phyloP scores from a whole-genome alignment of 2,113 vertebrate genomes.

The Scolopax mira region DNA sequence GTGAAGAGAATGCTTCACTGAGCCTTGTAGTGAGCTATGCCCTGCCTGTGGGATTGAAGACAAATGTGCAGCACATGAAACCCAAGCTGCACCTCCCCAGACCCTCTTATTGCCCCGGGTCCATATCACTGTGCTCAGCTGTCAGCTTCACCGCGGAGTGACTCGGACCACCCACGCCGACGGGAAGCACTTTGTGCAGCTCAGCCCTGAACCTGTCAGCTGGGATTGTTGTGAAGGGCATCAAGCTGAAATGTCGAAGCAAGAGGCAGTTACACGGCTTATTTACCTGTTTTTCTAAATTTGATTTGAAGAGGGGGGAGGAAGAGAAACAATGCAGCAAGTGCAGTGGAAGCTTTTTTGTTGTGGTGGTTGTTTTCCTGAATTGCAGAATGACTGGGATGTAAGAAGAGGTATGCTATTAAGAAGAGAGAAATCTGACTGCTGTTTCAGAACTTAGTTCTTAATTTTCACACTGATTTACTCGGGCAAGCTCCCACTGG shows the following conservation, averaged over 20 bases:
- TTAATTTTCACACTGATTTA: not conserved
- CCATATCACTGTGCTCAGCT: slow-evolving; percentile 40
- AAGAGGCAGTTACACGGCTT: not conserved
- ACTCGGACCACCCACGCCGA: slow-evolving; percentile 66
- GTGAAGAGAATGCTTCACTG: not conserved
- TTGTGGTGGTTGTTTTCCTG: too few relatives aligned
- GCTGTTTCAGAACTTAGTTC: not conserved
- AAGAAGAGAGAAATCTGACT: not conserved
- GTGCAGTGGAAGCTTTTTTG: not conserved
- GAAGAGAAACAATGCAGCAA: not conserved
- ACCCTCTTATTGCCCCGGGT: not conserved
- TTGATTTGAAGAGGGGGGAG: not conserved
- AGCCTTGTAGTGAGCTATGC: not conserved
- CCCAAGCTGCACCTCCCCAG: slow-evolving; percentile 30
- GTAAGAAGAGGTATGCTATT: not conserved
- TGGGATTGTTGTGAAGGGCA: slow-evolving; percentile 28
- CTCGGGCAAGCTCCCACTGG: not conserved
- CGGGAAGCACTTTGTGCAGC: slow-evolving; percentile 50
- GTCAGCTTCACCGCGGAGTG: slow-evolving; percentile 34
- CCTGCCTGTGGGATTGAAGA: not conserved
- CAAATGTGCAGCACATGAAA: slow-evolving; percentile 52
- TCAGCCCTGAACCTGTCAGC: slow-evolving; percentile 38
- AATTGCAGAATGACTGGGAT: not conserved
- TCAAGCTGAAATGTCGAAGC: not conserved
- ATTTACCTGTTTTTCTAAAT: slow-evolving; percentile 44